Evolutionary conservation across 2,888 invertebrate genomes (phyloP), one percentile per base, ranked within the genome.

Genomic region (Apamea epomidion): DNA sequence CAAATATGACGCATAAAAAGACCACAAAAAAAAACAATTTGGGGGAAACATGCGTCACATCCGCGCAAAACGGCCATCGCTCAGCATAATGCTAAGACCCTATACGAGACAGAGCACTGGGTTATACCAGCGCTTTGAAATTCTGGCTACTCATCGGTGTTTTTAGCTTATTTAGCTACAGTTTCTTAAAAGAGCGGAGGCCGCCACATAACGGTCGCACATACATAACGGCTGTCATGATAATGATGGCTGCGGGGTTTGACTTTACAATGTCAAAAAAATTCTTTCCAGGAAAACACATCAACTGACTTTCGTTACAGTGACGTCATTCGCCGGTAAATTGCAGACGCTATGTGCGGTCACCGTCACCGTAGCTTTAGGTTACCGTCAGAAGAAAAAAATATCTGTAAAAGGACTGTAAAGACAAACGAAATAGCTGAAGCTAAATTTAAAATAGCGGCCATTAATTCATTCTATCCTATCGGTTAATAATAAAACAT

Each of bases 401-500:
- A 32, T 32, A 25, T 18, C 25, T 37, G 5, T 37, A 10, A 10
- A 51, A 10, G 16, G 54, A 37, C 10, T 71, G 2, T 32, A 8
- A 3, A 60, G 12, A 68, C 12, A 68, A 45, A 32, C 16, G 58
- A 72, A 25, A 18, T 54, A 58, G 12, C n/a, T 12, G n/a, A n/a
- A 62, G n/a, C 7, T 37, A n/a, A 37, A 72, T 37, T 42, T 18
- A 62, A 76, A 83, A 45, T 48, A 29, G 58, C 62, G 48, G 60
- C 25, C 51, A 25, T 69, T 45, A 29, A 21, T 62, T 54, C 1
- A 76, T n/a, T 69, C 29, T 48, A 70, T 64, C 37, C 69, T 70
- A 77, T 64, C 48, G 29, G 45, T 58, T 69, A 84, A 80, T 80
- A 80, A 69, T 82, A 72, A 84, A 82, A 73, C 67, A 82, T 82